Base-by-base conservation (phyloP, 2,797 vertebrate species). In the Mormyrops attenuatus region DNA sequence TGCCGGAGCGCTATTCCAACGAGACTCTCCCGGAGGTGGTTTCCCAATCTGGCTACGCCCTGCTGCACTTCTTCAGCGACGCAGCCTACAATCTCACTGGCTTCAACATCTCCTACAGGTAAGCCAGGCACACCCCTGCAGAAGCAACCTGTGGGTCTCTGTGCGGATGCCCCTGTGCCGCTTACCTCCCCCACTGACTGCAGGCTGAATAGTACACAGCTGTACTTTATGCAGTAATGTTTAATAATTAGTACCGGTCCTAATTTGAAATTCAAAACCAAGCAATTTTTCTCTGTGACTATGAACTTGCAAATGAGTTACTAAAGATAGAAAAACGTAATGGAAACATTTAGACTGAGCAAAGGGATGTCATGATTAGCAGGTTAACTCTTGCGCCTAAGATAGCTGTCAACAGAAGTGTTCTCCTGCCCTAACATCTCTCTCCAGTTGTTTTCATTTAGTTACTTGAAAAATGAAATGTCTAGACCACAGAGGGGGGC, bases 91-190 rank as follows among this genome's bases (percentile, higher is more conserved):
- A 99, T 94, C 96, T 99, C 91, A 99, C 98, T 0, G 98, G 98
- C 90, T 99, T 99, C 95, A 99, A 99, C 96, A 98, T 99, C 92
- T 98, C 97, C 0, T 99, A 99, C 94, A 97, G 95, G 98, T 99
- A 97, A 94, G 90, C 15, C 5, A 1, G 0, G 4, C 9, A 13
- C 3, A 34, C 63, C 11, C 9, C 63, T 66, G 63, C 63, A 1
- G 26, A 34, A 69, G 26, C 63, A 34, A 2, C 26, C 66, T 69
- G 30, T 34, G 30, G 26, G 11, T 34, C 30, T 73, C 66, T 15
- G 66, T 34, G 11, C 9, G 9, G n/a, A 26, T 66, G 3, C 22
- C 3, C 9, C 63, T 30, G 63, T 11, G 13, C 69, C 15, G 13
- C 34, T 5, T 15, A 41, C 69, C 34, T 8, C 34, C 30, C 34